Conservation (phyloP, 1,140 invertebrate genomes). For the Cataglyphis hispanica region DNA sequence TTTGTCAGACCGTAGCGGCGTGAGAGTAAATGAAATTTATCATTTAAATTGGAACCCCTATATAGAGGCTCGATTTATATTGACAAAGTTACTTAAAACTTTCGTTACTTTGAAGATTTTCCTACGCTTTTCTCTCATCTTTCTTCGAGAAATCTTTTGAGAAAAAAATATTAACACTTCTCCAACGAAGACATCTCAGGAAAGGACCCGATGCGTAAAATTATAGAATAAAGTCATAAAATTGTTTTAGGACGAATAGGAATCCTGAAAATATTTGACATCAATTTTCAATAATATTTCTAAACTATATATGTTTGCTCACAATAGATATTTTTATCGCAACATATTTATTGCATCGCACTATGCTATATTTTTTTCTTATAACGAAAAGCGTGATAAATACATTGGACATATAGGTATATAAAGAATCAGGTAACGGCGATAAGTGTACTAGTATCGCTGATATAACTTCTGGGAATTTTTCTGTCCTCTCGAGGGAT, state of each 20-base stretch:
- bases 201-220: neutral
- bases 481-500: slow-evolving; percentile 34
- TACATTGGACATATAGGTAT: slow-evolving; percentile 25
- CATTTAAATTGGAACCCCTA: neutral
- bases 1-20: neutral
- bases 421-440: slow-evolving; percentile 44
- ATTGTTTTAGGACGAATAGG: neutral
- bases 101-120: neutral
- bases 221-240: neutral
- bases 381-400: slow-evolving; percentile 49
- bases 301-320: neutral
- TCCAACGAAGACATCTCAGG: neutral
- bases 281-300: neutral
- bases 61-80: neutral
- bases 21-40: neutral
- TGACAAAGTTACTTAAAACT: slow-evolving; percentile 4
- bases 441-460: slow-evolving; percentile 65
- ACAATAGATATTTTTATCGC: neutral
- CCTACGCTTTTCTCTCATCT: neutral
- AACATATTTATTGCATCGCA: slow-evolving; percentile 5
- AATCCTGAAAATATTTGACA: neutral
- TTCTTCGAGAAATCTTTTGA: neutral
- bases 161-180: neutral
- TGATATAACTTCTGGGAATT: slow-evolving; percentile 35
- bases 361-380: neutral